Evolutionary conservation across 2,113 vertebrate genomes (phyloP).

Genomic region (Sakesphorus luctuosus): DNA sequence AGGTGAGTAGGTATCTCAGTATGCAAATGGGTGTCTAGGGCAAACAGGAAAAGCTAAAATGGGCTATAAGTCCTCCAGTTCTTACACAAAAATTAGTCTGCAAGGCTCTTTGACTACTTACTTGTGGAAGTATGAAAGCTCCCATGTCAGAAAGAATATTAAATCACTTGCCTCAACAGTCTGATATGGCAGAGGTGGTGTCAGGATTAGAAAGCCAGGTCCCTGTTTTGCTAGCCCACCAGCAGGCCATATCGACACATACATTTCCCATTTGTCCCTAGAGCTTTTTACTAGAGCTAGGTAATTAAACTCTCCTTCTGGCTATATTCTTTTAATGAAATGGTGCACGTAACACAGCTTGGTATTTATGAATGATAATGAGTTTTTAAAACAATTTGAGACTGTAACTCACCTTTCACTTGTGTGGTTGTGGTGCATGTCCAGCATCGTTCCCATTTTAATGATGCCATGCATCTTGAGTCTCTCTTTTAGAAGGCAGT

Average conservation of each 20-base stretch:
- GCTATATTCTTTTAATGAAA: constrained; percentile 13
- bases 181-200: background rate
- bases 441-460: constrained; percentile 4
- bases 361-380: constrained; percentile 50
- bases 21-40: background rate
- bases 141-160: background rate
- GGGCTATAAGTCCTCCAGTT: background rate
- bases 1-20: background rate
- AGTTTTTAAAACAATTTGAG: constrained; percentile 45
- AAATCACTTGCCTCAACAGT: background rate
- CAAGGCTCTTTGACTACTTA: background rate
- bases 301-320: constrained; percentile 48
- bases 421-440: background rate
- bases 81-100: background rate
- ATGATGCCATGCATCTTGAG: background rate
- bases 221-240: accelerated
- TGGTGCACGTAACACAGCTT: background rate
- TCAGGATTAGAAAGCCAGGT: background rate
- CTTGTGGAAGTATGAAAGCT: background rate
- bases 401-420: constrained; percentile 47
- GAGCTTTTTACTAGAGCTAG: background rate
- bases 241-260: background rate
- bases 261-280: background rate
- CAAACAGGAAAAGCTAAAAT: background rate
- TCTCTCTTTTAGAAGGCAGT: background rate